Evolutionary conservation across 2,888 invertebrate species (phyloP).

Genomic region (Xylota sylvarum): DNA sequence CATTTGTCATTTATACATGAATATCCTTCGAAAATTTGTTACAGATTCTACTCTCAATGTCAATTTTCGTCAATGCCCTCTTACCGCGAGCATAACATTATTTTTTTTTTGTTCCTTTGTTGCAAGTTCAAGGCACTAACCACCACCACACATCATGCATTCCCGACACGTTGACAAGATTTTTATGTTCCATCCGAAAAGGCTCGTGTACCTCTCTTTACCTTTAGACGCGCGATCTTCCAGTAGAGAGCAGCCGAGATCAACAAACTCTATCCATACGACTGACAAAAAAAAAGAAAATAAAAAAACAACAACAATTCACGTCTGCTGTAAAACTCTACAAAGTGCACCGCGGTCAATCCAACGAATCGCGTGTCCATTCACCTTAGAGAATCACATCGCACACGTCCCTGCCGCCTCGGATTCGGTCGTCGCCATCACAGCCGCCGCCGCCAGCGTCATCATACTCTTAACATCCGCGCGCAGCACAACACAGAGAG

Average conservation of each 20-base stretch:
- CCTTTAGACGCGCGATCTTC: constrained; percentile 43
- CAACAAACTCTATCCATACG: constrained; percentile 54
- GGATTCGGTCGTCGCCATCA: constrained; percentile 6
- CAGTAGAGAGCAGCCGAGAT: constrained; percentile 51
- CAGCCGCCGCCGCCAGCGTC: constrained; percentile 28
- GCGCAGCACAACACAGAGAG: constrained; percentile 2
- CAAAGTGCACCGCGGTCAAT: constrained; percentile 74
- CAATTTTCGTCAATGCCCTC: constrained; percentile 9
- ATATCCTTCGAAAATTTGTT: too few species aligned
- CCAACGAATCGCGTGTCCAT: constrained; percentile 72
- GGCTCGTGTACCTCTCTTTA: constrained; percentile 27
- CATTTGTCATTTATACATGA: too few species aligned
- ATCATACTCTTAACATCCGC: constrained; percentile 26
- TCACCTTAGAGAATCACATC: constrained; percentile 63
- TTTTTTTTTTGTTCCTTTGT: neutral
- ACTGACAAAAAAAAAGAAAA: constrained; percentile 8
- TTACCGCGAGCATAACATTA: neutral
- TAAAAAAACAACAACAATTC: constrained; percentile 12
- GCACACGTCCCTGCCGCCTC: constrained; percentile 13
- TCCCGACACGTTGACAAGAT: constrained; percentile 57
- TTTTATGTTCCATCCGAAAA: constrained; percentile 58
- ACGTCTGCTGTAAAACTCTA: constrained; percentile 63
- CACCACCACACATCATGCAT: constrained; percentile 37
- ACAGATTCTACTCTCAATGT: neutral
- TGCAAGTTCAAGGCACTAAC: constrained; percentile 19